These are phyloP conservation scores for Rhimphoctona megacephalus DNA, from an alignment of 2,888 invertebrate genomes.

Conservation along the genomic window DNA sequence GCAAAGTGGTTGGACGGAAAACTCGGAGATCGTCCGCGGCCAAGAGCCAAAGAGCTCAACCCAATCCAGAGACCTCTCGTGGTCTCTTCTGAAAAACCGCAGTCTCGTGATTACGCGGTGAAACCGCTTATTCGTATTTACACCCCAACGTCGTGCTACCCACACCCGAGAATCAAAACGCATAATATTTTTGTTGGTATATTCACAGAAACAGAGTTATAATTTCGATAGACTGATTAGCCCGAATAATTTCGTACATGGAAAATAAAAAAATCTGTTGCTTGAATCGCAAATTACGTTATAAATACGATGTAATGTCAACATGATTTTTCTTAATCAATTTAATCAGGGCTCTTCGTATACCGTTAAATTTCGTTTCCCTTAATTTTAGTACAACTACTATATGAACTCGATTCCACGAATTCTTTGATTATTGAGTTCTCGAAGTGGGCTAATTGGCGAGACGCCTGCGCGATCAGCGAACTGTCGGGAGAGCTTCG, in stretches of 20 bases:
- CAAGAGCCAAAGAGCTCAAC: constrained; percentile 21
- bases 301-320: no score
- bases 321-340: not conserved
- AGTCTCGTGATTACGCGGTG: constrained; percentile 76
- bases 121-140: constrained; percentile 79
- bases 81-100: constrained; percentile 75
- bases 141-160: constrained; percentile 62
- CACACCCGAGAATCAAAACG: not conserved
- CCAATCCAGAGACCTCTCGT: constrained; percentile 38
- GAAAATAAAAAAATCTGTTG: not conserved
- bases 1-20: constrained; percentile 74
- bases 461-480: constrained; percentile 38
- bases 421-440: constrained; percentile 56
- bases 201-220: constrained; percentile 16
- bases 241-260: not conserved
- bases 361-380: not conserved
- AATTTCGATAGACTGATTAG: not conserved
- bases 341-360: not conserved
- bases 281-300: not conserved
- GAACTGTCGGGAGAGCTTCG: not conserved
- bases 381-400: not conserved
- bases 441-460: constrained; percentile 59
- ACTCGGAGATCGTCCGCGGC: constrained; percentile 54
- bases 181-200: constrained; percentile 3
- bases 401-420: constrained; percentile 25